Percentiles rank a stretch among this genome's conserved stretches.
Evolutionary conservation across 2,888 invertebrate species (phyloP).

Genomic region (Drosophila mulleri): DNA sequence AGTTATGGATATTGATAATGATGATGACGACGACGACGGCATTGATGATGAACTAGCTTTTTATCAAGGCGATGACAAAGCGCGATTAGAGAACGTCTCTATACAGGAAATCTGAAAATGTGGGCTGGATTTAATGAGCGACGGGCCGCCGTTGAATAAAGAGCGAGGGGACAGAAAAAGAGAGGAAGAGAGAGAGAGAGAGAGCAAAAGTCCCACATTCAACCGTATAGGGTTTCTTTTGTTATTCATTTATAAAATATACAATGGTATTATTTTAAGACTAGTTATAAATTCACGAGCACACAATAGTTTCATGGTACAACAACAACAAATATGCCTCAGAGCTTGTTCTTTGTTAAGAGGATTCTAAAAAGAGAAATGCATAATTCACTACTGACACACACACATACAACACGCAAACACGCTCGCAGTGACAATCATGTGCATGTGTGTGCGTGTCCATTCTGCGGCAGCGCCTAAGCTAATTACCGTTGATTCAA

Average conservation of each 20-base stretch:
- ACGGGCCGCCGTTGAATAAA: neutral
- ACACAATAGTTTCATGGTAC: neutral
- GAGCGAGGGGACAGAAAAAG: neutral
- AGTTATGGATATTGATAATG: slow-evolving; percentile 68
- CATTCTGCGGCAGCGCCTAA: slow-evolving; percentile 19
- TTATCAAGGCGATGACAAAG: slow-evolving; percentile 66
- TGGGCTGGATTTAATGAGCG: slow-evolving; percentile 52
- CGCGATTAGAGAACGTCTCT: slow-evolving; percentile 64
- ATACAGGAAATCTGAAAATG: slow-evolving; percentile 49
- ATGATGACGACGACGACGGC: slow-evolving; percentile 4
- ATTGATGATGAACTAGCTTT: slow-evolving; percentile 37
- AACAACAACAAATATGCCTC: neutral
- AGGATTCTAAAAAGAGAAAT: slow-evolving; percentile 5
- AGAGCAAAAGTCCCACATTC: neutral
- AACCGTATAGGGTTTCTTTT: slow-evolving; percentile 29
- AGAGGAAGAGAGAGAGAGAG: neutral
- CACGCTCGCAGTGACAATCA: neutral
- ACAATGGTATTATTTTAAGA: slow-evolving; percentile 9
- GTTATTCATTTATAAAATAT: slow-evolving; percentile 3
- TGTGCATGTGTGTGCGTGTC: slow-evolving; percentile 6
- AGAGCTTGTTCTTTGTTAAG: neutral
- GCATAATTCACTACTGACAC: neutral
- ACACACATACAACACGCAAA: too few species aligned
- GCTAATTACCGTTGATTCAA: slow-evolving; percentile 62
- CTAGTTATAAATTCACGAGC: slow-evolving; percentile 6